Evolutionary conservation across 2,797 vertebrate species (phyloP).

Genomic region (Tokudaia tokunoshimensis): DNA sequence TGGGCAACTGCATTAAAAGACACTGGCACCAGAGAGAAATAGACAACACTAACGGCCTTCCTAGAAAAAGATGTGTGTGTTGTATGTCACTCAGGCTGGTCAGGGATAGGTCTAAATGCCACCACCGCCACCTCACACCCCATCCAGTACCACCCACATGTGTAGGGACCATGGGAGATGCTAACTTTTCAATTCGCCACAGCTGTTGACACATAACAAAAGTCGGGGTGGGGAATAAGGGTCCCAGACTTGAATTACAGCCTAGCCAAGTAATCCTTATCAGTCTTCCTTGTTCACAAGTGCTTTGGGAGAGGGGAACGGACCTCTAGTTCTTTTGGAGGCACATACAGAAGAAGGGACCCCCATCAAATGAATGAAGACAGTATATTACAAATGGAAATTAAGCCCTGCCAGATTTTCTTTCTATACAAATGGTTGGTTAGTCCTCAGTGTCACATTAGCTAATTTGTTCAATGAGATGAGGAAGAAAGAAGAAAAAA

Average conservation of each 20-base stretch:
- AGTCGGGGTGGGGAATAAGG: neutral
- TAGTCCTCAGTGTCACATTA: slow-evolving; percentile 82
- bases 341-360: slow-evolving; percentile 84
- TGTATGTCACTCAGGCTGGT: neutral
- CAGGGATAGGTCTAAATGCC: neutral
- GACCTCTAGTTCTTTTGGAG: slow-evolving; percentile 79
- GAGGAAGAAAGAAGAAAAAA: neutral
- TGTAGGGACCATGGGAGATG: neutral
- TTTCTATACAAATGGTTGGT: slow-evolving; percentile 85
- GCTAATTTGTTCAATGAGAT: slow-evolving; percentile 77
- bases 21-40: neutral
- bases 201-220: neutral
- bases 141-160: too few species aligned
- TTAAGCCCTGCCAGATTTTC: slow-evolving; percentile 83
- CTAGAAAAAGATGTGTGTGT: neutral
- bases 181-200: neutral
- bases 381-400: slow-evolving; percentile 87
- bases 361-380: slow-evolving; percentile 84
- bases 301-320: slow-evolving; percentile 64
- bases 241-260: neutral
- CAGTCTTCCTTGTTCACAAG: slow-evolving; percentile 80
- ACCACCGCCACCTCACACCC: neutral
- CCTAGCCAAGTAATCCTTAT: slow-evolving; percentile 43
- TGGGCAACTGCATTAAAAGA: neutral
- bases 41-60: neutral